Conservation (phyloP, 1,140 invertebrate genomes). For the Hyphantria cunea region DNA sequence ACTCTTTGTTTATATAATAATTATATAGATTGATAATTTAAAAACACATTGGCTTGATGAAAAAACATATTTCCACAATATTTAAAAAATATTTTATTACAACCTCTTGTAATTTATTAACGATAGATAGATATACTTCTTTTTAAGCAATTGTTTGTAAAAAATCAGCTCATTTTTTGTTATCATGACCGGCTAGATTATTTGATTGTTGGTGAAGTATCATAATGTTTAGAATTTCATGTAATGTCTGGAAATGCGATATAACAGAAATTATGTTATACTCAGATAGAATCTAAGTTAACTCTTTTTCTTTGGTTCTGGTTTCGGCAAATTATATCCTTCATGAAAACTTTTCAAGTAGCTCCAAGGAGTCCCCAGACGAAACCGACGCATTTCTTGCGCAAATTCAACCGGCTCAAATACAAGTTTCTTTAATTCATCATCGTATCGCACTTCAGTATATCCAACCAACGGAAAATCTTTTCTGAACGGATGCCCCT, state of each 20-base stretch:
- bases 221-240: background rate
- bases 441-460: conserved; percentile 73
- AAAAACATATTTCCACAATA: too few relatives aligned
- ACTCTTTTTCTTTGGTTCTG: conserved; percentile 32
- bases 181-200: too few relatives aligned
- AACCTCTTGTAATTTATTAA: too few relatives aligned
- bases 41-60: too few relatives aligned
- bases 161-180: too few relatives aligned
- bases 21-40: too few relatives aligned
- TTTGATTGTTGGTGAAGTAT: background rate
- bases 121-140: too few relatives aligned
- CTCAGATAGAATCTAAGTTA: too few relatives aligned
- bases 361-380: conserved; percentile 69
- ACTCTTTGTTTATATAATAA: too few relatives aligned
- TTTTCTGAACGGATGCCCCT: conserved; percentile 74
- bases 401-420: conserved; percentile 75
- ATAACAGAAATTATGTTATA: background rate
- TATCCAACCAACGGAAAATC: conserved; percentile 76
- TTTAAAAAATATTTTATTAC: too few relatives aligned
- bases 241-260: background rate
- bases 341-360: conserved; percentile 66
- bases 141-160: too few relatives aligned
- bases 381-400: conserved; percentile 63
- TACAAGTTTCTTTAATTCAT: conserved; percentile 75
- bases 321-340: conserved; percentile 46